These are phyloP conservation scores for Ligdia adustata DNA, from an alignment of 2,888 invertebrate genomes.

Conservation along the genomic window DNA sequence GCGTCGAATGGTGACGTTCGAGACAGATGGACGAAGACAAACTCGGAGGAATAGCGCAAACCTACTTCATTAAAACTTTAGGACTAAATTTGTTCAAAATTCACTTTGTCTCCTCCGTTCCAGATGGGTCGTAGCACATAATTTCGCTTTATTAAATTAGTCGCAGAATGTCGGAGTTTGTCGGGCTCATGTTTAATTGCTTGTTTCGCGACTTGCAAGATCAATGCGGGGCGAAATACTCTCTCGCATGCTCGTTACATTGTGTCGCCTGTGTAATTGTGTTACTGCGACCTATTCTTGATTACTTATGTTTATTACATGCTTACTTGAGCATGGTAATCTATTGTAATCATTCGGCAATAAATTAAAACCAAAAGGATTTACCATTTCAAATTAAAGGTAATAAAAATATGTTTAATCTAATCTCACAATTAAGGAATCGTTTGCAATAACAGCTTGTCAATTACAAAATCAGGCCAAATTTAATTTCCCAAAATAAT, in stretches of 20 bases:
- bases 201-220: slow-evolving; percentile 60
- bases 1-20: slow-evolving; percentile 27
- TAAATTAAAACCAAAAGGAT: too few relatives aligned
- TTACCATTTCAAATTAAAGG: too few relatives aligned
- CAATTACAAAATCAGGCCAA: slow-evolving; percentile 22
- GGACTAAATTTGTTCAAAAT: slow-evolving; percentile 79
- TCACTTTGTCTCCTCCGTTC: slow-evolving; percentile 72
- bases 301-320: slow-evolving; percentile 1
- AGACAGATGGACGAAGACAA: slow-evolving; percentile 40
- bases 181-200: slow-evolving; percentile 70
- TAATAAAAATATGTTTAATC: too few relatives aligned
- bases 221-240: slow-evolving; percentile 45
- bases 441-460: slow-evolving; percentile 2
- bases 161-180: slow-evolving; percentile 70
- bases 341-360: too few relatives aligned
- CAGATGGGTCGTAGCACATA: slow-evolving; percentile 75
- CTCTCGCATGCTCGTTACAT: neutral
- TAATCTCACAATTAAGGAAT: too few relatives aligned
- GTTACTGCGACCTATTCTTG: slow-evolving; percentile 9
- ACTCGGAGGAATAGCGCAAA: slow-evolving; percentile 48
- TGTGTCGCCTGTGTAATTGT: slow-evolving; percentile 18
- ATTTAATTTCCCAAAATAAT: slow-evolving; percentile 33
- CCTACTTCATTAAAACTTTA: slow-evolving; percentile 72
- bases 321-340: neutral
- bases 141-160: slow-evolving; percentile 77